Evolutionary conservation across 2,113 vertebrate genomes (phyloP).

Genomic region (Siphamia tubifer): DNA sequence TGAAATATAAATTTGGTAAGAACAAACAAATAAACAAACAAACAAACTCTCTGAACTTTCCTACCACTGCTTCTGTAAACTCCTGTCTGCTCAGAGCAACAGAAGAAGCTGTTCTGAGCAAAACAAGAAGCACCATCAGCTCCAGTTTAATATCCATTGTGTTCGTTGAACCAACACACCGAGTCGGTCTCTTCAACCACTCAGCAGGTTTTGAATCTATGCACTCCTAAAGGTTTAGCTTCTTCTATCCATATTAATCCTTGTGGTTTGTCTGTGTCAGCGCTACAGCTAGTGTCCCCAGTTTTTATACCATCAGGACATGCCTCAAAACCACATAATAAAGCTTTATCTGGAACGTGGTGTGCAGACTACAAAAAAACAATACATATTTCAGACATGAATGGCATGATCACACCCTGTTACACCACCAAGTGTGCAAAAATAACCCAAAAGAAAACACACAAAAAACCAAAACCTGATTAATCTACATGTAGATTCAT

Average conservation of each 20-base stretch:
- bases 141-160: conserved; percentile 39
- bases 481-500: too few relatives aligned
- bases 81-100: conserved; percentile 29
- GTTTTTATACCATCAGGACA: conserved; percentile 66
- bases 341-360: conserved; percentile 60
- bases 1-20: conserved; percentile 31
- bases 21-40: too few relatives aligned
- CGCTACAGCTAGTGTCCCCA: not conserved
- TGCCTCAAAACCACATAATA: conserved; percentile 44
- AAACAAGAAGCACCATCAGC: conserved; percentile 40
- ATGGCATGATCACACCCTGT: conserved; percentile 20
- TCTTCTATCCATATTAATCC: not conserved
- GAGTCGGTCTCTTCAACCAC: not conserved
- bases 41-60: conserved; percentile 31
- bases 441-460: conserved; percentile 20
- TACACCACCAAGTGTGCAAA: conserved; percentile 15
- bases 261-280: not conserved
- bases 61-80: conserved; percentile 65
- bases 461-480: too few relatives aligned
- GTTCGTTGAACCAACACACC: not conserved
- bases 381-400: conserved; percentile 33
- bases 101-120: conserved; percentile 37
- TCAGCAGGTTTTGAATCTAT: conserved; percentile 10
- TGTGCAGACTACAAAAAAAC: conserved; percentile 17
- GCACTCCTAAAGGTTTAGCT: not conserved